A percentile compares a stretch with the other conserved stretches of the same genome.
phyloP scores from a whole-genome alignment of 2,113 vertebrate species.

The Poeciliopsis retropinna region DNA sequence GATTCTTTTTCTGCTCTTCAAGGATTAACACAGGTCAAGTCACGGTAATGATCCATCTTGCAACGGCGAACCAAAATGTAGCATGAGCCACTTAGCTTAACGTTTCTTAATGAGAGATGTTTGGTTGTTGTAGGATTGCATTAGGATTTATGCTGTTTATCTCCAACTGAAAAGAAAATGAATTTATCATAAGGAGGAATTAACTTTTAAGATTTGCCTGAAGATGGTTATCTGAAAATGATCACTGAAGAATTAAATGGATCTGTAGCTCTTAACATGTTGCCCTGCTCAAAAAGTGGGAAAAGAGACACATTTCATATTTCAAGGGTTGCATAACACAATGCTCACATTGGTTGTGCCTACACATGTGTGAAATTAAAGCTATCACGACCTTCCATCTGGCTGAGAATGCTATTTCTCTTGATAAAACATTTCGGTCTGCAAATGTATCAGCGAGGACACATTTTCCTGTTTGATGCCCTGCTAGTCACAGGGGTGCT shows the following conservation, averaged over 20 bases:
- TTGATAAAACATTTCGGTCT: slow-evolving; percentile 64
- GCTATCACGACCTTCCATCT: slow-evolving; percentile 70
- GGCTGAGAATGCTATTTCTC: slow-evolving; percentile 71
- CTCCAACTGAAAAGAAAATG: neutral
- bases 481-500: slow-evolving; percentile 48
- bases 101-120: neutral
- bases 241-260: slow-evolving; percentile 26
- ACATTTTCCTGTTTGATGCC: slow-evolving; percentile 66
- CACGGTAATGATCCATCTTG: neutral
- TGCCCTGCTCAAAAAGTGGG: slow-evolving; percentile 33
- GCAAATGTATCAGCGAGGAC: slow-evolving; percentile 56
- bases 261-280: slow-evolving; percentile 31
- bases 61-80: neutral
- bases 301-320: slow-evolving; percentile 64
- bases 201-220: slow-evolving; percentile 2
- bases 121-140: neutral
- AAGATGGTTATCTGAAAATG: slow-evolving; percentile 16
- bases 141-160: neutral
- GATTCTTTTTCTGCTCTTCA: neutral
- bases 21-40: neutral
- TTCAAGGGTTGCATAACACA: slow-evolving; percentile 43
- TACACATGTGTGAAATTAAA: slow-evolving; percentile 83
- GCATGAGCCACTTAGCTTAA: neutral
- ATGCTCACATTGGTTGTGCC: slow-evolving; percentile 56
- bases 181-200: neutral